A percentile compares a stretch with the other conserved stretches of the same genome.
Evolutionary conservation across 2,113 vertebrate species (phyloP).

Genomic region (Coptodon bakossiorum): DNA sequence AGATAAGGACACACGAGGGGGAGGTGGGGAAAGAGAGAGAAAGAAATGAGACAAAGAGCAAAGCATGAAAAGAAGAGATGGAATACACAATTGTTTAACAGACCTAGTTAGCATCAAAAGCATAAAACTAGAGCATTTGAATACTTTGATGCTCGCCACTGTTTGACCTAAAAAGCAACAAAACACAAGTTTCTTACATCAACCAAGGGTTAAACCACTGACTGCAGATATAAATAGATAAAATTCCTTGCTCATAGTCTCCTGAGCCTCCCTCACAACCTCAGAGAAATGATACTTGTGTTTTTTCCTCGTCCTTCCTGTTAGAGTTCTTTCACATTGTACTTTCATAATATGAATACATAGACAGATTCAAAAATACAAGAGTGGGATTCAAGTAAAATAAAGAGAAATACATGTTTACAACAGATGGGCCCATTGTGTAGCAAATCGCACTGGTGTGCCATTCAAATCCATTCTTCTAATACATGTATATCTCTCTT

Average conservation of each 20-base stretch:
- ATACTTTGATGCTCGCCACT: neutral
- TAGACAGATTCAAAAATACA: neutral
- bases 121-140: neutral
- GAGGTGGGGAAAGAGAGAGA: neutral
- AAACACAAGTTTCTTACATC: neutral
- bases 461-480: neutral
- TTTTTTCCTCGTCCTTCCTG: neutral
- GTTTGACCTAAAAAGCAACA: neutral
- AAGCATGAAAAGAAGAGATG: neutral
- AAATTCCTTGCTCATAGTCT: neutral
- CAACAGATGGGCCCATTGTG: neutral
- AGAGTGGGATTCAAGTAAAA: neutral
- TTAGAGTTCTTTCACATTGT: neutral
- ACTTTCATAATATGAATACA: neutral
- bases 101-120: neutral
- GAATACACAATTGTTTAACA: neutral
- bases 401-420: neutral
- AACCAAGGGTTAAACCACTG: neutral
- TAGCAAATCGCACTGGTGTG: neutral
- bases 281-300: neutral
- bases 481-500: neutral
- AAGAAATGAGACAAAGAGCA: neutral
- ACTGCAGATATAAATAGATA: constrained; percentile 37
- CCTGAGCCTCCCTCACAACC: neutral
- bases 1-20: neutral